phyloP scores from a whole-genome alignment of 2,113 vertebrate genomes.

The Morone chrysops region DNA sequence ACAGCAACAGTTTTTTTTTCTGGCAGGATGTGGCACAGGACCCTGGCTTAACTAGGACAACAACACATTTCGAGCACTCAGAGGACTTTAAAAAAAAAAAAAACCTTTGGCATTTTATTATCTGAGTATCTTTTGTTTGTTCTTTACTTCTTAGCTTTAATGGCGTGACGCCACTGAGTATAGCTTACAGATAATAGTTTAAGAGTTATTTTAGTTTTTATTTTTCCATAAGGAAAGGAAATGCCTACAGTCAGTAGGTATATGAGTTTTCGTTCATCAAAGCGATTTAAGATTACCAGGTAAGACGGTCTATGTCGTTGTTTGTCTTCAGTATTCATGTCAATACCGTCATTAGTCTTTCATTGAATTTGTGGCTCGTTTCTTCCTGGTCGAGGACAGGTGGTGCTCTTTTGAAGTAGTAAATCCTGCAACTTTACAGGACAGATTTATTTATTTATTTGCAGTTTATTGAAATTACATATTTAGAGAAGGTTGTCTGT shows the following conservation, averaged over 20 bases:
- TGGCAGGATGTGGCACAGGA: slow-evolving; percentile 43
- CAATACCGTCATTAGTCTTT: not conserved
- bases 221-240: slow-evolving; percentile 19
- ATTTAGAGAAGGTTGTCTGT: not conserved
- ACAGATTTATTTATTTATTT: not conserved
- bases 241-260: slow-evolving; percentile 81
- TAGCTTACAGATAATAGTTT: not conserved
- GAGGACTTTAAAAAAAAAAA: not conserved
- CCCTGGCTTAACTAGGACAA: not conserved
- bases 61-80: not conserved
- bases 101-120: not conserved
- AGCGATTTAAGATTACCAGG: slow-evolving; percentile 72
- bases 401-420: not conserved
- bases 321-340: not conserved
- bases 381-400: slow-evolving; percentile 22
- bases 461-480: not conserved
- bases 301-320: slow-evolving; percentile 49
- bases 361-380: not conserved
- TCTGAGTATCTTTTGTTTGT: too few relatives aligned
- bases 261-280: slow-evolving; percentile 81
- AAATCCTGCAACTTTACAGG: not conserved
- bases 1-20: slow-evolving; percentile 28
- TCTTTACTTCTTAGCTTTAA: not conserved
- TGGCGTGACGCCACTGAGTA: slow-evolving; percentile 30
- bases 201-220: not conserved